phyloP scores from a whole-genome alignment of 2,113 vertebrate genomes.

The Felis chaus region DNA sequence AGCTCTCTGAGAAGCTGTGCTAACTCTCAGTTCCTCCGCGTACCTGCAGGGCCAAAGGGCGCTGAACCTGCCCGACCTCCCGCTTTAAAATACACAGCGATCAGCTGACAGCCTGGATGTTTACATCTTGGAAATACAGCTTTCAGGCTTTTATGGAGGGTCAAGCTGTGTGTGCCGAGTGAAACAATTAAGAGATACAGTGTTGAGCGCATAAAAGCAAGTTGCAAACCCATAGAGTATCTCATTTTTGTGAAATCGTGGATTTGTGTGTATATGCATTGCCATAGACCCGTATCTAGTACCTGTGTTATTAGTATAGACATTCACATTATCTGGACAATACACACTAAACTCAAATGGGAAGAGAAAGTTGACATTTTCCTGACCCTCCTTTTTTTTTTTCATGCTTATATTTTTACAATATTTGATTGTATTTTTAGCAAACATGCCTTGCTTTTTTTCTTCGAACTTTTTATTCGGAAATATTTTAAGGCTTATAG shows the following conservation, averaged over 20 bases:
- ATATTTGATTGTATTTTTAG: constrained; percentile 14
- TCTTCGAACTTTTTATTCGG: background rate
- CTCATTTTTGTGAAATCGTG: background rate
- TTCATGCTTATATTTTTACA: background rate
- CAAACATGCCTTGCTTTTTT: background rate
- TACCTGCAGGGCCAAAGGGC: background rate
- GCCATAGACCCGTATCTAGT: background rate
- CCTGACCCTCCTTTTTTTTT: background rate
- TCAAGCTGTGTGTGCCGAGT: background rate
- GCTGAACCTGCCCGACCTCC: background rate
- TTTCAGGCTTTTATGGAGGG: background rate
- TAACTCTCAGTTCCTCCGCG: background rate
- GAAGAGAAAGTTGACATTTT: background rate
- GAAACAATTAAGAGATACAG: background rate
- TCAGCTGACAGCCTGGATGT: background rate
- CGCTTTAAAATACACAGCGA: background rate
- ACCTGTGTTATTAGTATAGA: background rate
- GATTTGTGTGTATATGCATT: background rate
- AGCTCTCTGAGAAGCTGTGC: background rate
- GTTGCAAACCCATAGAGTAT: no score
- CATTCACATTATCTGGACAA: background rate
- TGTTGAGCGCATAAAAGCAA: background rate
- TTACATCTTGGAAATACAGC: background rate
- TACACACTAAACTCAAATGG: background rate
- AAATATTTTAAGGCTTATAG: background rate